Evolutionary conservation across 2,113 vertebrate species (phyloP), one percentile per base, ranked within the genome.

Genomic region (Amazona guildingii): DNA sequence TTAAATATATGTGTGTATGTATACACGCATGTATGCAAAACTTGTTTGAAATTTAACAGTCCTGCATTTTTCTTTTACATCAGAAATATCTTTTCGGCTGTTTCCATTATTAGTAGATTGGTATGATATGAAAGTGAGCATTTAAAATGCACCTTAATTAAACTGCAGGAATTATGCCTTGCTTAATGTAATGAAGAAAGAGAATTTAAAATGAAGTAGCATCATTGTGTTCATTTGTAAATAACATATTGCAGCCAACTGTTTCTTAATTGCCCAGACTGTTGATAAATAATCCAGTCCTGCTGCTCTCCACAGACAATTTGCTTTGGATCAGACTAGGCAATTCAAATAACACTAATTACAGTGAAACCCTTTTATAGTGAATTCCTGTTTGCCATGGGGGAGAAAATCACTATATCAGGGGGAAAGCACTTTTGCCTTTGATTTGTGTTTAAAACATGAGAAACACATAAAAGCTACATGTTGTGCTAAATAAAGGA

Each of bases 191-290:
- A 98, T 88, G 95, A 97, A 98, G 96, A 97, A 97, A 98, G 95
- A 96, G 95, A 98, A 97, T 97, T 94, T 95, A 94, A 97, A 98
- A 97, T 97, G 96, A 97, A 98, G 96, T 95, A 95, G 96, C 96
- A 97, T 97, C 96, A 93, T 97, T 97, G 97, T 98, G 94, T 98
- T 98, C 97, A 96, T 98, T 98, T 98, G 97, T 98, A 98, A 98
- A 98, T 98, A 98, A 98, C 98, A 98, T 98, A 99, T 98, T 98
- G 98, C 98, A 98, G 98, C 98, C 98, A 99, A 98, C 98, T 99
- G 98, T 98, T 98, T 98, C 98, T 98, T 99, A 99, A 99, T 99
- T 98, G 98, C 98, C 98, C 98, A 98, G 98, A 98, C 98, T 99
- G 98, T 98, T 99, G 99, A 98, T 99, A 98, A 98, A 98, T 98